These are phyloP conservation scores for Apostichopus leukothele DNA, from an alignment of 53 echinoderm and acorn worm species.

Conservation along the genomic window DNA sequence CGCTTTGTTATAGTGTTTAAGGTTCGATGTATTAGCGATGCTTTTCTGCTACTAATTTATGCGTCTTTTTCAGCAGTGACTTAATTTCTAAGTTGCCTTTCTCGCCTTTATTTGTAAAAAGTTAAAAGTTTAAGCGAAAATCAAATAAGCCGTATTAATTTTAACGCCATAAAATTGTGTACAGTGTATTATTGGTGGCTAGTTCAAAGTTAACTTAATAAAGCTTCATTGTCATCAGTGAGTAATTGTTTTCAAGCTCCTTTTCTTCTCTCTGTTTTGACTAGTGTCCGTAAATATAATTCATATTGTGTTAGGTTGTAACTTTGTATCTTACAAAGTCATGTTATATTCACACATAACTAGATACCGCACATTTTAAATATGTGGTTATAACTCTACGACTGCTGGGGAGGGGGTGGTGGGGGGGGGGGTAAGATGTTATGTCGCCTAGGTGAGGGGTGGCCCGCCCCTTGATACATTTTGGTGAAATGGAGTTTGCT, in stretches of 20 bases:
- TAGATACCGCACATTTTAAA: too few relatives aligned
- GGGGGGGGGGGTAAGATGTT: too few relatives aligned
- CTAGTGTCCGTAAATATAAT: too few relatives aligned
- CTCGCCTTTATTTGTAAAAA: not conserved
- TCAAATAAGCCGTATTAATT: not conserved
- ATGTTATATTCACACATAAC: too few relatives aligned
- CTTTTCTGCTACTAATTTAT: not conserved
- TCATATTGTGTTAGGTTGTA: too few relatives aligned
- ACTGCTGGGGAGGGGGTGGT: too few relatives aligned
- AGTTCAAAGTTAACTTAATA: not conserved
- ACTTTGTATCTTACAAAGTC: too few relatives aligned
- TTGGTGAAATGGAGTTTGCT: too few relatives aligned
- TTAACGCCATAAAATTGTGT: not conserved
- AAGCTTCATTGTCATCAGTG: not conserved
- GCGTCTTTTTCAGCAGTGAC: not conserved
- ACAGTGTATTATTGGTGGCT: not conserved
- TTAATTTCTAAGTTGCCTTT: not conserved
- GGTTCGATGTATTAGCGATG: not conserved
- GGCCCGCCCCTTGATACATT: too few relatives aligned
- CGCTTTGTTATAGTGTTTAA: not conserved
- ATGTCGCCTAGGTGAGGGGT: too few relatives aligned
- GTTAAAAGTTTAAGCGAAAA: not conserved
- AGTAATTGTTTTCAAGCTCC: not conserved
- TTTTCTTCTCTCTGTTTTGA: not conserved
- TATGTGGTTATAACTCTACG: too few relatives aligned